phyloP scores from a whole-genome alignment of 2,888 invertebrate species.

The Mylabris sibirica region DNA sequence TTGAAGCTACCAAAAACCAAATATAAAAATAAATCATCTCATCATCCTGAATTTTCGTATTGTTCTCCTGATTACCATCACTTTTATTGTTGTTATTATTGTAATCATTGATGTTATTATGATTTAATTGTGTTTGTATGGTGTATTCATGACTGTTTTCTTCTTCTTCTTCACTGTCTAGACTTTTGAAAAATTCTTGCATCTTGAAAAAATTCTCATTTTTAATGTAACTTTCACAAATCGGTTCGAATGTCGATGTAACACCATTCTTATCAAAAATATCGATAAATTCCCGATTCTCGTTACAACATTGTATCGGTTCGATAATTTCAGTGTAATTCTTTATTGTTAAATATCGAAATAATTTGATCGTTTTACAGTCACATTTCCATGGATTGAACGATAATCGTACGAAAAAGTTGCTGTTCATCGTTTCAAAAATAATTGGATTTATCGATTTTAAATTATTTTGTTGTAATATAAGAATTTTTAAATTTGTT shows the following conservation, averaged over 20 bases:
- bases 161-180: conserved; percentile 22
- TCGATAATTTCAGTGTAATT: conserved; percentile 43
- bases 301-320: conserved; percentile 43
- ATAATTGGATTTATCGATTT: conserved; percentile 45
- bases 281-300: conserved; percentile 37
- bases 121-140: neutral
- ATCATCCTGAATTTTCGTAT: neutral
- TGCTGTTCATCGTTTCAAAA: conserved; percentile 41
- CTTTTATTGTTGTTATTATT: neutral
- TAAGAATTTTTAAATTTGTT: conserved; percentile 51
- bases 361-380: conserved; percentile 50
- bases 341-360: conserved; percentile 45
- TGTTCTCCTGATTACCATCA: neutral
- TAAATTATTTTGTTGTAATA: conserved; percentile 56
- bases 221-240: conserved; percentile 13
- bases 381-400: conserved; percentile 53
- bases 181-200: conserved; percentile 19
- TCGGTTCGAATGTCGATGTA: conserved; percentile 17
- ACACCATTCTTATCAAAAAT: conserved; percentile 42
- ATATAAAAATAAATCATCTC: neutral
- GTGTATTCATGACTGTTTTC: conserved; percentile 2
- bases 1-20: neutral
- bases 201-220: conserved; percentile 6
- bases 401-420: conserved; percentile 47
- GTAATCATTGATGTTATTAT: neutral